phyloP scores from a whole-genome alignment of 2,888 invertebrate genomes.

The Macropis europaea region DNA sequence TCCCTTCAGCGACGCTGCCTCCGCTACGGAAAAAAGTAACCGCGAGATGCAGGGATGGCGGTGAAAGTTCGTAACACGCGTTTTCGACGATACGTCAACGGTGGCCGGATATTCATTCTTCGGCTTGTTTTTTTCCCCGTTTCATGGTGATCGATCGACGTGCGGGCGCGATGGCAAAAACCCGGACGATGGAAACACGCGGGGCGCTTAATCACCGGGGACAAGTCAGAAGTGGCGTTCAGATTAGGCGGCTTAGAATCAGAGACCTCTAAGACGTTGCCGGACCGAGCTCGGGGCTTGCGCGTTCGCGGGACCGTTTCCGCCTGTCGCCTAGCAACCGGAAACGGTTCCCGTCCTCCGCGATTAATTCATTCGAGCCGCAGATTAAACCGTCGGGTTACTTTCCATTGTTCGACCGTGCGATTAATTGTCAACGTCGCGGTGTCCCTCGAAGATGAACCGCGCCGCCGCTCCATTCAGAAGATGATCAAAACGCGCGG shows the following conservation, averaged over 20 bases:
- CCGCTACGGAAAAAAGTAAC: conserved; percentile 7
- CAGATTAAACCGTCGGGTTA: conserved; percentile 14
- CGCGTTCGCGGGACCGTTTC: conserved; percentile 40
- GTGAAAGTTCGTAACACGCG: conserved; percentile 3
- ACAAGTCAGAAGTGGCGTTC: conserved; percentile 43
- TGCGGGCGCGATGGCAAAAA: conserved; percentile 10
- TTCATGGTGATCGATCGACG: conserved; percentile 21
- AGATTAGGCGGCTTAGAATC: conserved; percentile 58
- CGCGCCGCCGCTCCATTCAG: conserved; percentile 24
- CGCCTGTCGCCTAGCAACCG: conserved; percentile 60
- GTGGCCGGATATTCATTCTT: conserved; percentile 31
- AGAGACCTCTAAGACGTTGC: conserved; percentile 41
- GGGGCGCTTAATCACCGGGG: conserved; percentile 38
- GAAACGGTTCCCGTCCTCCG: conserved; percentile 57
- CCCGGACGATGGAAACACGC: conserved; percentile 4
- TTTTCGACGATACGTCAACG: conserved; percentile 28
- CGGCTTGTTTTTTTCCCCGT: conserved; percentile 20
- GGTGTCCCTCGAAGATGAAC: conserved; percentile 30
- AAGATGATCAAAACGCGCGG: conserved; percentile 15
- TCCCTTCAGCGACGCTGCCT: no score
- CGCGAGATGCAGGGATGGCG: not conserved
- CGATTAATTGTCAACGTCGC: conserved; percentile 32
- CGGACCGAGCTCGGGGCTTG: conserved; percentile 24
- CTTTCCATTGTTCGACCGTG: conserved; percentile 13
- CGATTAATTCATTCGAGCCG: conserved; percentile 45